Percentiles rank a stretch among this genome's conserved stretches.
These are phyloP conservation scores for Antechinus flavipes DNA, from an alignment of 2,113 vertebrate species.

Conservation along the genomic window DNA sequence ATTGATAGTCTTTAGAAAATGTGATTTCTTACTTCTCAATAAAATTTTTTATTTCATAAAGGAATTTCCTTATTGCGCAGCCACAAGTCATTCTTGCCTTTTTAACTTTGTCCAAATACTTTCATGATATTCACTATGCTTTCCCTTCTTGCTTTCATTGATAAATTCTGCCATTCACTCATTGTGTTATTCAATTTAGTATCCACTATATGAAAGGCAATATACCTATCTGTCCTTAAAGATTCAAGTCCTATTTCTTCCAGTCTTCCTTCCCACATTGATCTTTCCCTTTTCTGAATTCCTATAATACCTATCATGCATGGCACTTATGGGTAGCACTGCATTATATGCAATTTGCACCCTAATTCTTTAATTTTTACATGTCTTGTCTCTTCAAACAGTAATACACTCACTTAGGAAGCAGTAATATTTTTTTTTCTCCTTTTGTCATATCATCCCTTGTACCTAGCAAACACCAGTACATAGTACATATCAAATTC, in stretches of 20 bases:
- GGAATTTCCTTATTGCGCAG: neutral
- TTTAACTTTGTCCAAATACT: neutral
- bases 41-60: neutral
- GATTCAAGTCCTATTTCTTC: neutral
- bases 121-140: neutral
- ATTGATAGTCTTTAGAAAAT: neutral
- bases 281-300: neutral
- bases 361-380: neutral
- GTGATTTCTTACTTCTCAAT: neutral
- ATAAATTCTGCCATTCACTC: neutral
- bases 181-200: neutral
- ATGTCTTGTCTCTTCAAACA: neutral
- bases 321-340: neutral
- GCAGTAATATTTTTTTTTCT: neutral
- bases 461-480: neutral
- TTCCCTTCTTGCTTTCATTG: neutral
- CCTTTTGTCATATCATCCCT: neutral
- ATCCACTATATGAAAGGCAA: neutral
- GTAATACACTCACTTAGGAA: neutral
- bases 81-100: neutral
- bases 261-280: neutral
- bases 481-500: neutral
- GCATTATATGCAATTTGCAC: neutral
- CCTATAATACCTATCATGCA: neutral
- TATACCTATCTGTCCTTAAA: neutral